phyloP scores from a whole-genome alignment of 2,113 vertebrate species.

The Microcebus lehilahytsara region DNA sequence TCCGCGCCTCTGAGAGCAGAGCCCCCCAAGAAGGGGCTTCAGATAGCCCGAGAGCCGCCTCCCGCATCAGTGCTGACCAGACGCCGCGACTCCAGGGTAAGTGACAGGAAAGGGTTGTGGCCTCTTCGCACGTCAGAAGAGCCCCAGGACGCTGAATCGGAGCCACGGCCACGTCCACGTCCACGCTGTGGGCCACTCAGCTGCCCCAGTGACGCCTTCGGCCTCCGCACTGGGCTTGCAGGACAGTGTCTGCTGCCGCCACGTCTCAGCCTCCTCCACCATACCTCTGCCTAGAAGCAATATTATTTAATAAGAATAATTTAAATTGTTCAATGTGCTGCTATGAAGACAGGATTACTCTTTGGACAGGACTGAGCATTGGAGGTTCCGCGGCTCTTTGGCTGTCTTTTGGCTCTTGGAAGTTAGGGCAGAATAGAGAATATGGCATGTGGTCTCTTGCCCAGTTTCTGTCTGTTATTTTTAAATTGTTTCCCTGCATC shows the following conservation, averaged over 20 bases:
- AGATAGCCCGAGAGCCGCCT: neutral
- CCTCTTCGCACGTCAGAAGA: neutral
- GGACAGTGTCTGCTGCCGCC: fast-evolving
- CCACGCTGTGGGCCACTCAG: neutral
- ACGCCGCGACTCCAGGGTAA: neutral
- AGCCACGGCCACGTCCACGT: too few relatives aligned
- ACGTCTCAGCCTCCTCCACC: neutral
- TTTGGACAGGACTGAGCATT: slow-evolving; percentile 25
- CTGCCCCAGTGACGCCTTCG: neutral
- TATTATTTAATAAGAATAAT: neutral
- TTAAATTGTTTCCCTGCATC: neutral
- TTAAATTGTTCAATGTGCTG: slow-evolving; percentile 46
- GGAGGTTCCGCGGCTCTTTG: neutral
- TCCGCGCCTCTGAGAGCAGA: neutral
- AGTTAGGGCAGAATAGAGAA: neutral
- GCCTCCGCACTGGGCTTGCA: neutral
- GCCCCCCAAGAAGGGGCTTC: neutral
- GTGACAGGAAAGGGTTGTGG: neutral
- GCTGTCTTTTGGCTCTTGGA: neutral
- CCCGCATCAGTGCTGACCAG: fast-evolving
- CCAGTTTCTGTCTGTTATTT: neutral
- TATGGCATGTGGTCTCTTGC: neutral
- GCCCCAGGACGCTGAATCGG: neutral
- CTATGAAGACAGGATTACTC: slow-evolving; percentile 38
- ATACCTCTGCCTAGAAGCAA: neutral